A percentile compares a stretch with the other conserved stretches of the same genome.
Conservation (phyloP, 2,888 invertebrate genomes). For the Bellardia bayeri region DNA sequence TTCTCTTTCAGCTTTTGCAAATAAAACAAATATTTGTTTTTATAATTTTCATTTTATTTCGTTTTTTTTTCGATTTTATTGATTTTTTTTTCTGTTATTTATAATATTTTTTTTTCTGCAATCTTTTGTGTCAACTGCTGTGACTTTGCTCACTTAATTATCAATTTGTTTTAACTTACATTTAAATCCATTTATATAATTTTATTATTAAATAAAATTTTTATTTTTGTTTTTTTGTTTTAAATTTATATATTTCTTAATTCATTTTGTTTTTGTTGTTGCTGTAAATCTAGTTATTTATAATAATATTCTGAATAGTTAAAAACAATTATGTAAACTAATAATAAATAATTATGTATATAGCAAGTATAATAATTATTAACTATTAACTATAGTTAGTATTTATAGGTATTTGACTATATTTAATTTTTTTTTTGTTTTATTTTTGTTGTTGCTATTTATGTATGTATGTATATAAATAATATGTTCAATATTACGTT, state of each 20-base stretch:
- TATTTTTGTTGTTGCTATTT: constrained; percentile 17
- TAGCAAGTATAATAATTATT: constrained; percentile 41
- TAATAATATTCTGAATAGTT: constrained; percentile 58
- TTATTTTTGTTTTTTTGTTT: constrained; percentile 6
- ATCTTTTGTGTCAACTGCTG: constrained; percentile 54
- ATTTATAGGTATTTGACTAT: constrained; percentile 37
- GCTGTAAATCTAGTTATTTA: constrained; percentile 58
- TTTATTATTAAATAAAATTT: constrained; percentile 54
- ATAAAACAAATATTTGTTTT: constrained; percentile 44
- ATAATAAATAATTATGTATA: constrained; percentile 60
- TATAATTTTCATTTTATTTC: constrained; percentile 66
- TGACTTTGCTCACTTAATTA: constrained; percentile 54
- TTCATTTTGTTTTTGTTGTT: constrained; percentile 17
- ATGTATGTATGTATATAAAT: constrained; percentile 18
- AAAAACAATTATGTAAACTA: constrained; percentile 70
- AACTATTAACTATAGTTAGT: constrained; percentile 49
- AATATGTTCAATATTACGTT: constrained; percentile 31
- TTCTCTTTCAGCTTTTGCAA: background rate
- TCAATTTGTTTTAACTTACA: constrained; percentile 65
- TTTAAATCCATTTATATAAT: constrained; percentile 65
- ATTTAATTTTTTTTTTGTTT: constrained; percentile 14
- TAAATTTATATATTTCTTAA: background rate
- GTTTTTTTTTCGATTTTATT: constrained; percentile 58
- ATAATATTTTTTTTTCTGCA: constrained; percentile 66
- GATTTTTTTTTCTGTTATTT: constrained; percentile 62